phyloP scores from a whole-genome alignment of 1,140 invertebrate species.

The Tetranychus cinnabarinus region DNA sequence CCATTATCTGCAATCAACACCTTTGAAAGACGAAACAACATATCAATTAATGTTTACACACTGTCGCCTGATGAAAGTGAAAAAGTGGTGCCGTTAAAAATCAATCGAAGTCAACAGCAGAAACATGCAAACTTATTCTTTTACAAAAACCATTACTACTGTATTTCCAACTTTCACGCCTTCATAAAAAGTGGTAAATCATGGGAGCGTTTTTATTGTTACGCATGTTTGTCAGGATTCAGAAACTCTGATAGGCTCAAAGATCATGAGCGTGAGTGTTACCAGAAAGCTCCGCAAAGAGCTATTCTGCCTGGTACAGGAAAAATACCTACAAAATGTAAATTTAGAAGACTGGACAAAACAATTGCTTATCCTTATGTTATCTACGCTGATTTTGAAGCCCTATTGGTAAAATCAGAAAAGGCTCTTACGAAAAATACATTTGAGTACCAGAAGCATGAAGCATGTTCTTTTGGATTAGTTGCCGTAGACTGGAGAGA shows the following conservation, averaged over 20 bases:
- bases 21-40: neutral
- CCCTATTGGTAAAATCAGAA: neutral
- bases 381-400: neutral
- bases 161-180: neutral
- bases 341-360: neutral
- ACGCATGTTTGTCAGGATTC: too few relatives aligned
- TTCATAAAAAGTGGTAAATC: neutral
- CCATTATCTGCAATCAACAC: neutral
- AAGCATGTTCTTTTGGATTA: neutral
- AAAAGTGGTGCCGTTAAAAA: neutral
- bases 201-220: too few relatives aligned
- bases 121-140: neutral
- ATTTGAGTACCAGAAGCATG: neutral
- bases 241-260: too few relatives aligned
- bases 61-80: too few relatives aligned
- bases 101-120: neutral
- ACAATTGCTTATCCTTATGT: neutral
- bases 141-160: neutral
- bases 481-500: neutral
- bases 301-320: too few relatives aligned
- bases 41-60: neutral
- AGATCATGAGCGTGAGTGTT: too few relatives aligned
- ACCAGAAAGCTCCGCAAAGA: too few relatives aligned
- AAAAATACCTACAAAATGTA: too few relatives aligned
- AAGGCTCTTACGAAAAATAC: neutral